Evolutionary conservation across 2,888 invertebrate species (phyloP).

Genomic region (Dasypogon diadema): DNA sequence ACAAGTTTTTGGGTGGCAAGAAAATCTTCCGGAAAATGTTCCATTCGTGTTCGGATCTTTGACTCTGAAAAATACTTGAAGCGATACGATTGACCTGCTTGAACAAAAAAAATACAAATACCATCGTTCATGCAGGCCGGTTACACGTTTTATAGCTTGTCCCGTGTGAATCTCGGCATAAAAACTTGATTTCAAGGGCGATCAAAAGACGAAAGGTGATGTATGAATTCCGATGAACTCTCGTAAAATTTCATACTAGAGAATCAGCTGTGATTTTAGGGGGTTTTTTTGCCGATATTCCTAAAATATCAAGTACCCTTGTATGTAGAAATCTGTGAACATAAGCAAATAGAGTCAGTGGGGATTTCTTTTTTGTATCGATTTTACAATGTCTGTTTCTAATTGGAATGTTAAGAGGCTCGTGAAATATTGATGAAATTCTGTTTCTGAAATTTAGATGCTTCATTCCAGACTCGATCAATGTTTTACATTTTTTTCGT

Average conservation of each 20-base stretch:
- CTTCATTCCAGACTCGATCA: no score
- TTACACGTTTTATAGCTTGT: slow-evolving; percentile 9
- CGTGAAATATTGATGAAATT: no score
- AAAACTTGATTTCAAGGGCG: slow-evolving; percentile 37
- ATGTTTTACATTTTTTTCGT: no score
- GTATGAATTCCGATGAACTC: not conserved
- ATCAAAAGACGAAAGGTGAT: not conserved
- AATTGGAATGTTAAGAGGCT: no score
- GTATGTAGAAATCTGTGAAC: no score
- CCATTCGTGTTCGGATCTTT: not conserved
- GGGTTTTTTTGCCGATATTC: no score
- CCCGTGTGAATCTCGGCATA: slow-evolving; percentile 22
- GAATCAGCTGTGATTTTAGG: no score
- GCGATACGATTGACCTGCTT: slow-evolving; percentile 7
- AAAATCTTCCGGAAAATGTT: not conserved
- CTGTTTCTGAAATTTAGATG: no score
- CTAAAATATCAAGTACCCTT: no score
- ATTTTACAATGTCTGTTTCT: no score
- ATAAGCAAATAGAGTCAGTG: no score
- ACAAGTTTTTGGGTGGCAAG: not conserved
- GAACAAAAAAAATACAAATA: not conserved
- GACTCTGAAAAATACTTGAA: not conserved
- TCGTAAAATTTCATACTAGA: not conserved
- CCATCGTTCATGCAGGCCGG: not conserved
- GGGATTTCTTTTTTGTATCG: no score